These are phyloP conservation scores for Paragorgia papillata DNA, from an alignment of 92 coral and sea anemone genomes.

Conservation along the genomic window DNA sequence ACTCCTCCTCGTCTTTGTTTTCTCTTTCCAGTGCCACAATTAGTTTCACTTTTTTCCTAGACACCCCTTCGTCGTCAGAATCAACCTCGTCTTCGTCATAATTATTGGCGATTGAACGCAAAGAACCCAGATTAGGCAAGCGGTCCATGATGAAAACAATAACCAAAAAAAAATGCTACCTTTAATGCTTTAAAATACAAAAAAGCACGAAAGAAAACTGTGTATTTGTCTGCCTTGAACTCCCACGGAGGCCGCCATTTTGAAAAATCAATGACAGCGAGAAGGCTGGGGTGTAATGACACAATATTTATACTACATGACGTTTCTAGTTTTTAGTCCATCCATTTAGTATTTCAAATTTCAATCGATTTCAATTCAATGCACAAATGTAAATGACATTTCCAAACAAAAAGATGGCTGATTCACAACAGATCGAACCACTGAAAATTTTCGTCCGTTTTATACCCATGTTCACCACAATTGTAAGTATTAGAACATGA, in stretches of 20 bases:
- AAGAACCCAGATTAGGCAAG: conserved; percentile 32
- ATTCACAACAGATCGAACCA: neutral
- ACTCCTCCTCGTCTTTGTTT: neutral
- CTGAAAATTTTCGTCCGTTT: conserved; percentile 8
- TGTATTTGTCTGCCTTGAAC: too few relatives aligned
- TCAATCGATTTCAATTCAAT: too few relatives aligned
- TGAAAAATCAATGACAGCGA: too few relatives aligned
- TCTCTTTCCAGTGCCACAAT: conserved; percentile 3
- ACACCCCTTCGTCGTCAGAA: conserved; percentile 28
- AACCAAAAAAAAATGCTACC: too few relatives aligned
- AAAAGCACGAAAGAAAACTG: too few relatives aligned
- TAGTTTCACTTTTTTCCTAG: neutral
- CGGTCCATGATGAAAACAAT: conserved; percentile 22
- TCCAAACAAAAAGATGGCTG: neutral
- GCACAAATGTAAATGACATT: too few relatives aligned
- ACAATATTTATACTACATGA: too few relatives aligned
- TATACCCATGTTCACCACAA: neutral
- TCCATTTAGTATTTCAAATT: too few relatives aligned
- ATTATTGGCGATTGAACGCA: conserved; percentile 37
- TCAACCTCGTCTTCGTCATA: conserved; percentile 20
- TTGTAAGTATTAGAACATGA: neutral
- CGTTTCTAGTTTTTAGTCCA: too few relatives aligned
- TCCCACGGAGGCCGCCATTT: too few relatives aligned
- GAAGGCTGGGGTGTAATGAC: too few relatives aligned
- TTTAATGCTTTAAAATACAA: too few relatives aligned